A percentile compares a stretch with the other conserved stretches of the same genome.
Evolutionary conservation across 2,113 vertebrate genomes (phyloP).

Genomic region (Proteles cristata): DNA sequence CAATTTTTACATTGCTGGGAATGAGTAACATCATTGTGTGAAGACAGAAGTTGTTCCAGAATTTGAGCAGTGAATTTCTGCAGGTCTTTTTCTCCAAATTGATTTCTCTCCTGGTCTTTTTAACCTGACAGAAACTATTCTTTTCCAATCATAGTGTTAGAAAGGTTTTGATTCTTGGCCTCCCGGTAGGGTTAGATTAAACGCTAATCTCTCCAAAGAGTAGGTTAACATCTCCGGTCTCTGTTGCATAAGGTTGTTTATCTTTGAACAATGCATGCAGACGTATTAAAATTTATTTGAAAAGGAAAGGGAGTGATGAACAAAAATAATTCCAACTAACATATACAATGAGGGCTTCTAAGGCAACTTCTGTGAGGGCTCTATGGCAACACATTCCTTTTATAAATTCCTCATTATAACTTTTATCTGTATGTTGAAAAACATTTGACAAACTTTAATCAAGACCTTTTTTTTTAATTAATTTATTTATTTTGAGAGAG

Average conservation of each 20-base stretch:
- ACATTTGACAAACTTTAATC: slow-evolving; percentile 16
- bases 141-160: not conserved
- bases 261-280: slow-evolving; percentile 24
- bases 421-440: slow-evolving; percentile 24
- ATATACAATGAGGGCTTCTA: not conserved
- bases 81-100: slow-evolving; percentile 28
- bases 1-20: slow-evolving; percentile 27
- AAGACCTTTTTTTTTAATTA: not conserved
- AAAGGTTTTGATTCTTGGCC: slow-evolving; percentile 34
- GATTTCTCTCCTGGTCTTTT: slow-evolving; percentile 37
- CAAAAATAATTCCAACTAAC: slow-evolving; percentile 41
- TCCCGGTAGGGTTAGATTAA: not conserved
- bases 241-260: slow-evolving; percentile 30
- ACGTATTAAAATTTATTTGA: slow-evolving; percentile 43
- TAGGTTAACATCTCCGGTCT: slow-evolving; percentile 9
- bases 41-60: slow-evolving; percentile 23
- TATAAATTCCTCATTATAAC: not conserved
- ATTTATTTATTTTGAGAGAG: too few relatives aligned
- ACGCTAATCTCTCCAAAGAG: not conserved
- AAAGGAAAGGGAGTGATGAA: not conserved
- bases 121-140: slow-evolving; percentile 3
- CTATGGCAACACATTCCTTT: not conserved
- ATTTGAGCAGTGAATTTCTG: slow-evolving; percentile 41
- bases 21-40: slow-evolving; percentile 31
- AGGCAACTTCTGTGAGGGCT: too few relatives aligned